Evolutionary conservation across 2,113 vertebrate species (phyloP), one percentile per base, ranked within the genome.

Genomic region (Scortum barcoo): DNA sequence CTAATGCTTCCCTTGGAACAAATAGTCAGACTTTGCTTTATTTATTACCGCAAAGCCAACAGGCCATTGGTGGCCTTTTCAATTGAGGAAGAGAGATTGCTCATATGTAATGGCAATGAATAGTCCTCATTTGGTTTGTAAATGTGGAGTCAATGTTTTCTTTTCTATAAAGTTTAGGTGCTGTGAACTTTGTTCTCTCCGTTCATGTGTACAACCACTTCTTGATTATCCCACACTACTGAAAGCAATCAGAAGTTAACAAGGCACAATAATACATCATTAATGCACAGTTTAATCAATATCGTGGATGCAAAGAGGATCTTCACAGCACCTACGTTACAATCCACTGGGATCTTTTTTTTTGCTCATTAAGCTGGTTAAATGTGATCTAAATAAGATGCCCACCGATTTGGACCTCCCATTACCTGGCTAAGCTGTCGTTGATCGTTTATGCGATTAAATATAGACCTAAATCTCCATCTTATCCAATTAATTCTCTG

Each of bases 401-500:
- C 90, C 83, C 92, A 90, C 78, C 81, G 44, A 87, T 91, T 86
- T 90, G 89, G 84, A 91, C 90, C 78, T 76, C 84, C 82, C 58
- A 88, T 86, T 89, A 88, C 88, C 76, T 87, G 88, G 74, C 85
- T 91, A 81, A 88, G 93, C 92, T 93, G 88, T 86, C 89, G 78
- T 87, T 89, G 93, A 94, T 95, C 91, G 78, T 94, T 94, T 92
- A 90, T 86, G 86, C 90, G 94, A 96, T 96, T 95, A 95, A 94
- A 95, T 94, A 93, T 93, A 94, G 93, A 93, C 93, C 85, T 91
- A 91, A 94, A 95, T 94, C 88, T 92, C 86, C 89, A 90, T 93
- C 86, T 93, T 92, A 93, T 95, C 94, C 95, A 95, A 95, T 96
- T 96, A 95, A 95, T 95, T 95, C 88, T 93, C 86, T 38, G 89